phyloP scores from a whole-genome alignment of 2,797 vertebrate species.

The Schizothorax lantsangensis region DNA sequence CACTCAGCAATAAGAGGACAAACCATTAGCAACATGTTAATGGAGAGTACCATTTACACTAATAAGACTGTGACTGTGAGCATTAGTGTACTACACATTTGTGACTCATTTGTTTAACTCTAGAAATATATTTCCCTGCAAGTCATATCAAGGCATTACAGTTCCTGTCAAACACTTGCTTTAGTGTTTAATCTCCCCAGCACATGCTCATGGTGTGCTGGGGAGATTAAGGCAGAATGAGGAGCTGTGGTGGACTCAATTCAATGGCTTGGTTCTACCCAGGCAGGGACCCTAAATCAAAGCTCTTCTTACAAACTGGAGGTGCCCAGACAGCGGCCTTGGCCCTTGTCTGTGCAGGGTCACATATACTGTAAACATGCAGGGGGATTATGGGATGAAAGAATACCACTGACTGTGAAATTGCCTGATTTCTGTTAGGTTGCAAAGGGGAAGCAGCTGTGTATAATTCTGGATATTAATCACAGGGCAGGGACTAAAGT shows the following conservation, averaged over 20 bases:
- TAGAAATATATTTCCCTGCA: not conserved
- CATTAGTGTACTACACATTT: conserved; percentile 16
- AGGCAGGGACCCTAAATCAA: conserved; percentile 36
- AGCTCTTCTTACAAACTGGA: conserved; percentile 59
- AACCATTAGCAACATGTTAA: conserved; percentile 59
- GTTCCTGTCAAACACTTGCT: conserved; percentile 11
- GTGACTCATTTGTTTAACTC: conserved; percentile 9
- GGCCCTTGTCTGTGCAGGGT: conserved; percentile 68
- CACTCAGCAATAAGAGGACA: conserved; percentile 50
- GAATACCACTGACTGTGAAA: conserved; percentile 83
- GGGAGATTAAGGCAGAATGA: conserved; percentile 2
- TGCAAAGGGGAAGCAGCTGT: conserved; percentile 79
- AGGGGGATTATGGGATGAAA: conserved; percentile 80
- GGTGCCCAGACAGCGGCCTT: conserved; percentile 63
- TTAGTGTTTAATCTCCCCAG: not conserved
- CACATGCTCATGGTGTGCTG: conserved; percentile 6
- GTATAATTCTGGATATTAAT: conserved; percentile 80
- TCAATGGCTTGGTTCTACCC: conserved; percentile 26
- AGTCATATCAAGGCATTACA: conserved; percentile 4
- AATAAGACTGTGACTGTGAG: conserved; percentile 50
- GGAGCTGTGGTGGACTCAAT: conserved; percentile 28
- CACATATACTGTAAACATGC: conserved; percentile 74
- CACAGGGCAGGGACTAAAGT: conserved; percentile 68
- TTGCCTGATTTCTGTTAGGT: conserved; percentile 82
- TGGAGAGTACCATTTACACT: conserved; percentile 55